Evolutionary conservation across 1,140 invertebrate genomes (phyloP).

Genomic region (Apis laboriosa): DNA sequence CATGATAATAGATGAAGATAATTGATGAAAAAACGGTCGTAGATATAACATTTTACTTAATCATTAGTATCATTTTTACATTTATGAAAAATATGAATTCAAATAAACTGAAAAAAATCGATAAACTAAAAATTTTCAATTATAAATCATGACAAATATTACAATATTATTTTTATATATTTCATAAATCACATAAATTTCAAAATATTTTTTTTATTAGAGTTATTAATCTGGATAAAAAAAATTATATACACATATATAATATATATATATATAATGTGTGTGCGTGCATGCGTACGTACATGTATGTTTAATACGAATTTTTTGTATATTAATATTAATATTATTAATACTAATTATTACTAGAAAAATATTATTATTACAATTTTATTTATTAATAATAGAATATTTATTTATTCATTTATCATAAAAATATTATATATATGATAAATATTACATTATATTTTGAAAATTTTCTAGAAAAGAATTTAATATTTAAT

Average conservation of each 20-base stretch:
- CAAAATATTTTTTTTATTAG: no score
- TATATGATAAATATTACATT: no score
- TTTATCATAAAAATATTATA: background rate
- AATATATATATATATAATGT: no score
- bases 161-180: no score
- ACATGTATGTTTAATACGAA: no score
- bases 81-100: background rate
- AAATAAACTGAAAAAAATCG: background rate
- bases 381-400: background rate
- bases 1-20: no score
- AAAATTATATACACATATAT: no score
- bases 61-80: background rate
- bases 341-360: background rate
- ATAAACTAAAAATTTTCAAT: background rate
- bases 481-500: background rate
- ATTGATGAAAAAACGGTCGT: background rate
- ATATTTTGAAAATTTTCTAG: background rate
- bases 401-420: background rate
- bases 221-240: no score
- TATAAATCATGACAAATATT: no score
- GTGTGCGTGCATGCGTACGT: no score
- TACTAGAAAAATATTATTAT: no score
- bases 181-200: no score
- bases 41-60: background rate
- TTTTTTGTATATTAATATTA: background rate